A percentile compares a stretch with the other conserved stretches of the same genome.
These are phyloP conservation scores for Calcarius lapponicus DNA, from an alignment of 2,797 vertebrate species.

Conservation along the genomic window DNA sequence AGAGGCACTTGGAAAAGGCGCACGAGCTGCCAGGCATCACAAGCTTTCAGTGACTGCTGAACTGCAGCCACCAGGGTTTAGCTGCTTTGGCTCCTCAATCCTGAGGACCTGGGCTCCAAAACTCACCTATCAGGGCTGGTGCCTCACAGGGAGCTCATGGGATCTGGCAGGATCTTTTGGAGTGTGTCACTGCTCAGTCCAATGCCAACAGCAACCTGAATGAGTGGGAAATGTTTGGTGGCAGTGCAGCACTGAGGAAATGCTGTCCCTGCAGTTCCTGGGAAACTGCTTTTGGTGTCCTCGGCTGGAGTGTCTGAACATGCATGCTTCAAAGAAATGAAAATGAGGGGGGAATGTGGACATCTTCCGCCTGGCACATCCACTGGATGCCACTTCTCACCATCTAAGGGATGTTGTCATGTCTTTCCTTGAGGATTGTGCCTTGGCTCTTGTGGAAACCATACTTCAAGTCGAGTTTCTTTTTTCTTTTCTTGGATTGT, in stretches of 20 bases:
- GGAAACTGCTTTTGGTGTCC: not conserved
- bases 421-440: not conserved
- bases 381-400: not conserved
- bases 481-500: not conserved
- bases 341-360: not conserved
- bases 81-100: not conserved
- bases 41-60: not conserved
- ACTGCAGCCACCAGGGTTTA: not conserved
- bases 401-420: not conserved
- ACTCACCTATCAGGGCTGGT: not conserved
- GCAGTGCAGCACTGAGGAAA: not conserved
- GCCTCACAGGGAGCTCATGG: not conserved
- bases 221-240: not conserved
- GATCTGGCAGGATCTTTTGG: not conserved
- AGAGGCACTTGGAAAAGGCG: not conserved
- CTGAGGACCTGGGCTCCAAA: not conserved
- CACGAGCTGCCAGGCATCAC: not conserved
- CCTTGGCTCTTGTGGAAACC: not conserved
- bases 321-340: not conserved
- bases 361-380: not conserved
- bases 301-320: rapidly evolving
- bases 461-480: not conserved
- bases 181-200: not conserved
- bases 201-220: not conserved
- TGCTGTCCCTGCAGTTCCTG: rapidly evolving